Base-by-base conservation (phyloP, 2,888 invertebrate species). In the Tethea ocularis region DNA sequence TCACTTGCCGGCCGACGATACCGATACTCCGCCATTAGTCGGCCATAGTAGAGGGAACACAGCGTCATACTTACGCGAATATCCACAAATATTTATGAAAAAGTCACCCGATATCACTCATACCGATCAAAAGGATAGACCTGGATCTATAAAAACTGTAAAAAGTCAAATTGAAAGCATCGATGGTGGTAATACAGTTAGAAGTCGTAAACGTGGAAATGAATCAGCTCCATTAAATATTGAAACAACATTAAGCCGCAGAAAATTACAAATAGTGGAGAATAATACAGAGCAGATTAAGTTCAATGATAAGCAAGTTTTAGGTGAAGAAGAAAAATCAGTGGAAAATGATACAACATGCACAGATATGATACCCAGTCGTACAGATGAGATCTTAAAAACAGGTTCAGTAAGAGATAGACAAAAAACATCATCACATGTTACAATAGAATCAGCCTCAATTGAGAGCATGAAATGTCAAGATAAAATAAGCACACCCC, bases 1-100 rank as follows among this genome's bases (percentile, higher is more conserved):
- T 38, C 38, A 38, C 15, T 6, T 38, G 38, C 38, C 38, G 5
- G n/a, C n/a, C n/a, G 58, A 86, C 51, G 78, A 77, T 7, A 72
- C 83, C 10, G 89, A 89, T 0, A 83, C 88, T 0, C 86, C 89
- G 8, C 81, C 78, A 10, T 70, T 76, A 23, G 82, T 88, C 2
- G 86, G 83, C 4, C 88, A 75, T 57, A 86, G 74, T 57, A 84
- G 72, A 69, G 80, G 75, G 26, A 83, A 71, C 53, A 81, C 77
- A 26, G 84, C 89, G n/a, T 86, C 87, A 6, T 92, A 91, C 61
- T 68, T 92, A 52, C 80, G 81, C 36, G 86, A 92, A 57, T 91
- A 90, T 72, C 91, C 91, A 17, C 83, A 91, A 68, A 90, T 91
- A 75, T 92, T 92, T 71, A 86, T 83, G 80, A 91, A 86, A 68